Conservation (phyloP, 2,888 invertebrate genomes). For the Lepidochitona cinerea region DNA sequence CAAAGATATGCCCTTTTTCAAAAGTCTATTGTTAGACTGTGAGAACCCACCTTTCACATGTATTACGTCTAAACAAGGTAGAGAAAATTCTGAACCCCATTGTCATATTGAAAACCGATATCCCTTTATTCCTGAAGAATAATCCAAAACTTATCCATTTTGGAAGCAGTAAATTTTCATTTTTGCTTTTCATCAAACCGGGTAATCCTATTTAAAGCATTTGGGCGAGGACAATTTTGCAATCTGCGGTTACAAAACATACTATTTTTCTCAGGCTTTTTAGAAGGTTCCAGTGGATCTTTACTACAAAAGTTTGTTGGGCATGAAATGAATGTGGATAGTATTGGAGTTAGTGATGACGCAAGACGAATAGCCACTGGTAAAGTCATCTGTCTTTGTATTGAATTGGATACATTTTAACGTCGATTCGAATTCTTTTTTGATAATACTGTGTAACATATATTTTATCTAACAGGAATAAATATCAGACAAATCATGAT, state of each 20-base stretch:
- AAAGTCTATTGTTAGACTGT: background rate
- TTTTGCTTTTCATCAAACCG: no score
- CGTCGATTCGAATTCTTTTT: no score
- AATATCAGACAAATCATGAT: no score
- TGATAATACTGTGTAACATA: no score
- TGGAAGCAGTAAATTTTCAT: no score
- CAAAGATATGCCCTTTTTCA: background rate
- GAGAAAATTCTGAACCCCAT: background rate
- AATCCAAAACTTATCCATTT: no score
- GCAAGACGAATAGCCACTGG: background rate
- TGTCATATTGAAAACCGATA: no score
- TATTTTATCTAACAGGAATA: no score
- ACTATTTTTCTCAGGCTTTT: background rate
- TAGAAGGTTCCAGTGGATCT: background rate
- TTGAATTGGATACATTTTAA: background rate
- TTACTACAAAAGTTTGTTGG: background rate
- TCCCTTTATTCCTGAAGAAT: no score
- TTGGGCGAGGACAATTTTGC: no score
- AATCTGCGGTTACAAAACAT: background rate
- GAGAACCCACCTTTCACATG: background rate
- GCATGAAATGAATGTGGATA: background rate
- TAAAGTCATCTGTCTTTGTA: background rate
- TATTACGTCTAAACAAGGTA: constrained; percentile 1
- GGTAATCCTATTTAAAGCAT: no score
- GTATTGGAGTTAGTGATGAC: background rate